Evolutionary conservation across 1,140 invertebrate species (phyloP), one percentile per base, ranked within the genome.

Genomic region (Leguminivora glycinivorella): DNA sequence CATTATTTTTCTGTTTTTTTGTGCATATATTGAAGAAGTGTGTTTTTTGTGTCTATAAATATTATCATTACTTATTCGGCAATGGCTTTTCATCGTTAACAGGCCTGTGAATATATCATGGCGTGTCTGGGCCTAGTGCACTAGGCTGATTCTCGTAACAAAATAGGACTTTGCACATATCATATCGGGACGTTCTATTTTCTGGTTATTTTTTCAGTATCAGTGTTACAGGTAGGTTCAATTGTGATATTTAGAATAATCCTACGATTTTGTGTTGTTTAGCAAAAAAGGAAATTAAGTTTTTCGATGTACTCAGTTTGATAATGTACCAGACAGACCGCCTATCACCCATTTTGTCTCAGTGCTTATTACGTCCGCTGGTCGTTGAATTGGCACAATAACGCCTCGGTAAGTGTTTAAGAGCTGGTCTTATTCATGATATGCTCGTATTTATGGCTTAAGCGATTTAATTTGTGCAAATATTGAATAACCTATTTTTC

Each of bases 211-310:
- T 67, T 80, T 86, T 73, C 71, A 77, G 75, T 31, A 82, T 69
- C 82, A 78, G 71, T 74, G 69, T 67, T 29, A 73, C 67, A 70
- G 68, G 70, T 71, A 67, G 71, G 73, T 75, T 26, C 19, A 79
- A 70, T 78, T 85, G 79, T 52, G 75, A 43, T 9, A 47, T 34
- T 71, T 73, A 70, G 56, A 69, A 73, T 29, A 38, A 66, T 75
- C 73, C 47, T 74, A 75, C n/a, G 10, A 60, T 9, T 56, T 31
- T 24, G 74, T 43, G 25, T 31, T 78, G 68, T 70, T 80, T 56
- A 79, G 75, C 68, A 78, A 88, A 84, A 89, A 89, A 82, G 79
- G 79, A 91, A 87, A 86, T 85, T 82, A 89, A 91, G 89, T 91
- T 91, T 63, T 85, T 83, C 82, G 86, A 85, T 84, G 72, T 70